Evolutionary conservation across 2,113 vertebrate genomes (phyloP), one percentile per base, ranked within the genome.

Genomic region (Triplophysa tibetana): DNA sequence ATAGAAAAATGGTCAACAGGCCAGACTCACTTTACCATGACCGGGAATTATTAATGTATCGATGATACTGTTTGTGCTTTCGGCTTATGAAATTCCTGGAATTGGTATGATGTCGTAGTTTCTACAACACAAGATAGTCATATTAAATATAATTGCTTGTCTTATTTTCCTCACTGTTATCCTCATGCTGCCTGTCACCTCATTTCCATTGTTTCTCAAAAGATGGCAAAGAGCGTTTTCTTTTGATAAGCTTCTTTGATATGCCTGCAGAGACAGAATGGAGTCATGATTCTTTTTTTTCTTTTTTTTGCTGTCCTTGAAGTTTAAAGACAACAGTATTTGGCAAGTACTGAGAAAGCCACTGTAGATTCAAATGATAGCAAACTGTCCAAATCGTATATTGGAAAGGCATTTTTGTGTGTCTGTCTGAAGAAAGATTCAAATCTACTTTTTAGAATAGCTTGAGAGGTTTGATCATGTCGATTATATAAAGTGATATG

Each of bases 231-330:
- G 23, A 21, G 70, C 14, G 73, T 33, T 29, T 29, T 29, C 29
- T 54, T 85, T 75, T 84, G 79, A 76, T 81, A 81, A 66, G 77
- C 70, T 82, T 75, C 81, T 83, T 75, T 84, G 79, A 77, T 79
- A 66, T 75, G 72, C 65, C 45, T 68, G 62, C 69, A 78, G 60
- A 52, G 52, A 64, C 41, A 82, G 66, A 81, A 67, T 54, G 54
- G 26, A 69, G 65, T 67, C 66, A 33, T 84, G 4, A 79, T 84
- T 86, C 82, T 63, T 77, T 16, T 76, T 65, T 75, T 83, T 29
- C n/a, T 70, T 64, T 26, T 66, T 48, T 29, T 29, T 29, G 29
- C 81, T 78, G 56, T 84, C 82, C 78, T 54, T 7, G 21, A 45
- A 52, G 60, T 78, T 80, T 75, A 85, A 81, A 79, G 79, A 72